Base-by-base conservation (phyloP, 92 coral and sea anemone species). In the Nematostella vectensis region DNA sequence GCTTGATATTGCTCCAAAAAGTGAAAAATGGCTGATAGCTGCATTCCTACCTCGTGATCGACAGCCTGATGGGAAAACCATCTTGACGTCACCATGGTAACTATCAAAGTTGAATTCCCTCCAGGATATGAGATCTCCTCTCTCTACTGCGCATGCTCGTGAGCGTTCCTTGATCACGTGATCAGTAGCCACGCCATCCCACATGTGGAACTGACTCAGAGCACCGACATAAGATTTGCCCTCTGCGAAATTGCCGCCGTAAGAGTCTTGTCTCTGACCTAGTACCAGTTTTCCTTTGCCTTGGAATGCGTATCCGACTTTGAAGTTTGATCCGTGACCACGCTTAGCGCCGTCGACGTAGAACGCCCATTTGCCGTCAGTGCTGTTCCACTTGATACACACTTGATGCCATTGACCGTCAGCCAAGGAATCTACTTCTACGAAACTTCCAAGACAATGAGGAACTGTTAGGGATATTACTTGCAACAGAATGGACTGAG, bases 361-460 rank as follows among this genome's bases (percentile, higher is more conserved):
- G 65, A 42, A 24, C 15, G 63, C 13, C 42, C 44, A 45, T 1
- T 4, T 36, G 3, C 73, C 73, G 11, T 44, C 48, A 10, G 40
- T 24, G 25, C 47, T 67, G 12, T 45, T 19, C 73, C 73, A 67
- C 3, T 54, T 55, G 47, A 67, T 1, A 24, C 63, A 27, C 13
- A 67, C 11, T 23, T 67, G 63, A 30, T 67, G 73, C 73, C 73
- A 67, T 0, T 47, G 27, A 29, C 73, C 64, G 25, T 67, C 64
- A 22, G 16, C 38, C 25, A 55, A 6, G 8, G 53, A 1, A 10
- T 6, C 51, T 19, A 22, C 4, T 11, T 45, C 9, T 22, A 45
- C 23, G 15, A 33, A 6, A 6, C 40, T 33, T 6, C n/a, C n/a
- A n/a, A n/a, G n/a, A n/a, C 8, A 33, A 33, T 33, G 15, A 33